Percentiles rank a stretch among this genome's conserved stretches.
Conservation (phyloP, 2,888 invertebrate species). For the Ichneumoninae sp. region DNA sequence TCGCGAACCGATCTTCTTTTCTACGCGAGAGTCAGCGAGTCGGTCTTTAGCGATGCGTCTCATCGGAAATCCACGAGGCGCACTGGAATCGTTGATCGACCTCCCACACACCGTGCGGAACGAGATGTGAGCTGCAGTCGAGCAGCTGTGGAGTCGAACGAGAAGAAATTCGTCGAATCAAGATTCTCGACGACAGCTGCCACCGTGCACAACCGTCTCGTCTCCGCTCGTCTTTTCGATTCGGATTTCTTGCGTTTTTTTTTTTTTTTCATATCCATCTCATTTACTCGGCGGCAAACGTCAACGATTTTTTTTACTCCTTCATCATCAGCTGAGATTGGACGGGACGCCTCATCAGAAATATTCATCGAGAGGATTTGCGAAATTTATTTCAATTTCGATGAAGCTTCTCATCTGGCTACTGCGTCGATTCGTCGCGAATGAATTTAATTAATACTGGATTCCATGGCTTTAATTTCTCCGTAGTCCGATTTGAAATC, state of each 20-base stretch:
- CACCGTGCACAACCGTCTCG: conserved; percentile 57
- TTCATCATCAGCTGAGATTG: conserved; percentile 45
- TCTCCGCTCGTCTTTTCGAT: conserved; percentile 42
- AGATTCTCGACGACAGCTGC: conserved; percentile 69
- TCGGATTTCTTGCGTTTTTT: conserved; percentile 37
- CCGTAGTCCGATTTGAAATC: neutral
- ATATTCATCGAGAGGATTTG: conserved; percentile 62
- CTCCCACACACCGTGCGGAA: conserved; percentile 67
- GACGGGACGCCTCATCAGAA: conserved; percentile 45
- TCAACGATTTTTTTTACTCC: conserved; percentile 45
- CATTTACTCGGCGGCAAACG: conserved; percentile 56
- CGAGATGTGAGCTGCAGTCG: conserved; percentile 57
- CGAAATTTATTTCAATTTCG: conserved; percentile 51
- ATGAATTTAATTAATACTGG: conserved; percentile 21
- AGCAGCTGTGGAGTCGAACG: conserved; percentile 65
- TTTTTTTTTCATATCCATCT: conserved; percentile 59
- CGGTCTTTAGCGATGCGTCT: conserved; percentile 46
- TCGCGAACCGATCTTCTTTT: conserved; percentile 43
- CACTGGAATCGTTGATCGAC: conserved; percentile 57
- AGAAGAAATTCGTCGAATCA: conserved; percentile 62
- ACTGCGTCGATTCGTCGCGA: conserved; percentile 26
- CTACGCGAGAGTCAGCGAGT: conserved; percentile 15
- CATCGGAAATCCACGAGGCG: conserved; percentile 47
- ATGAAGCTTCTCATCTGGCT: conserved; percentile 39
- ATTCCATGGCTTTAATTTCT: neutral